Base-by-base conservation (phyloP, 30 jellyfish, hydroid and myxozoan genomes). In the Cassiopea xamachana region DNA sequence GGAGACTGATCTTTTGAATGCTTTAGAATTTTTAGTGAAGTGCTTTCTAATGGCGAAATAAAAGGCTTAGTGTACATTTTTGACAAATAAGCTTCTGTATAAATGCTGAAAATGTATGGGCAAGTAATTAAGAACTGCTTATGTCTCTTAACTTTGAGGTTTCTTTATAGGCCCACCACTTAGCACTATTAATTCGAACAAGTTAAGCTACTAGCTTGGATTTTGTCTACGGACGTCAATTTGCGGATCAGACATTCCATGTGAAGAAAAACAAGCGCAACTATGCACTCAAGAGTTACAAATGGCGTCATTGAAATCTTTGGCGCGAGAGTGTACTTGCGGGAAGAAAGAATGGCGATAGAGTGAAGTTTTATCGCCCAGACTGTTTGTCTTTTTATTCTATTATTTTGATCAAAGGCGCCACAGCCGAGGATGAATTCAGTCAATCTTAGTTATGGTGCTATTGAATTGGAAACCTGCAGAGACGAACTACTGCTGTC, bases 391-490 rank as follows among this genome's bases (percentile, higher is more conserved):
- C 79, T 49, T 50, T 7, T 75, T 86, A 60, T 86, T 74, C 60
- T 82, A 77, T 87, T 70, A 61, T 19, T 14, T 62, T 2, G 64
- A 87, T 76, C 83, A 68, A n/a, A 46, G 94, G 94, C 94, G 94
- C 94, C 94, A 77, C 76, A 60, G 75, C 79, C 60, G 17, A 48
- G 94, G 64, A 59, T 74, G 85, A 87, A 39, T 77, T 61, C 85
- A 16, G 45, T 72, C 85, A 44, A 50, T 70, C 80, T 16, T 73
- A 67, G 83, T 68, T 84, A 58, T 48, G 68, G 76, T 71, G 85
- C 93, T 73, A 67, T 60, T 73, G 81, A 85, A 18, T 85, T 85
- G 87, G 18, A 75, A 74, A 75, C 81, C 85, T 45, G 68, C 90
- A 67, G 82, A 82, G 90, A 82, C 90, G 76, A 50, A 82, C 79